Conservation (phyloP, 2,113 vertebrate genomes). For the Hippocampus zosterae region DNA sequence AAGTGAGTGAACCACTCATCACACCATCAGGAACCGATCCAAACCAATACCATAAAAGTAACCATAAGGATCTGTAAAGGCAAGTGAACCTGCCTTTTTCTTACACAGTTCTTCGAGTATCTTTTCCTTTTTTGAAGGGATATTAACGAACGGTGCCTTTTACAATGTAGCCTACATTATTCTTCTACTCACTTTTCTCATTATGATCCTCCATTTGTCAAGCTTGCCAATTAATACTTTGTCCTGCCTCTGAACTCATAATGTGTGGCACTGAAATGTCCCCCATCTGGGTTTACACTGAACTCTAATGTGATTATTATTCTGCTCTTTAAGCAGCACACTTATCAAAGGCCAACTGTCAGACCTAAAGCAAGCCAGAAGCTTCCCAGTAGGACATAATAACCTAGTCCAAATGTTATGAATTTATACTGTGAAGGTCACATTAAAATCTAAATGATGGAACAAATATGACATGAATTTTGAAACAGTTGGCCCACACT, state of each 20-base stretch:
- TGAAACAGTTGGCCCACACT: not conserved
- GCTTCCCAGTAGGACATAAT: slow-evolving; percentile 26
- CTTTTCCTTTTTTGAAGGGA: too few species aligned
- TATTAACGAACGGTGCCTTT: too few species aligned
- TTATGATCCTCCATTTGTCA: not conserved
- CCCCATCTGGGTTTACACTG: slow-evolving; percentile 18
- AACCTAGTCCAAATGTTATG: slow-evolving; percentile 24
- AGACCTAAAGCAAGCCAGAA: slow-evolving; percentile 11
- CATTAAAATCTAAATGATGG: slow-evolving; percentile 30
- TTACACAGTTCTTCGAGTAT: too few species aligned
- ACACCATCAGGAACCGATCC: too few species aligned
- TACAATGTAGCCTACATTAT: too few species aligned
- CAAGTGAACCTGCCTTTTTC: too few species aligned
- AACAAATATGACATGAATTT: slow-evolving; percentile 1
- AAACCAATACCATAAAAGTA: too few species aligned
- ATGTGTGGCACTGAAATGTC: slow-evolving; percentile 28
- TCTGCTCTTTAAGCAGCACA: slow-evolving; percentile 20
- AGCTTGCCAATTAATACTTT: not conserved
- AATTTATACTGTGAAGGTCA: slow-evolving; percentile 46
- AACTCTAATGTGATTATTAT: slow-evolving; percentile 48
- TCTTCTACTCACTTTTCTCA: not conserved
- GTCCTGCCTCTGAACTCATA: slow-evolving; percentile 2
- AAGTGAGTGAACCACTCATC: too few species aligned
- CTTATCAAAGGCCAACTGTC: slow-evolving; percentile 45
- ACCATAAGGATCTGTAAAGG: too few species aligned